These are phyloP conservation scores for Alfaro cultratus DNA, from an alignment of 2,797 vertebrate species.

Conservation along the genomic window DNA sequence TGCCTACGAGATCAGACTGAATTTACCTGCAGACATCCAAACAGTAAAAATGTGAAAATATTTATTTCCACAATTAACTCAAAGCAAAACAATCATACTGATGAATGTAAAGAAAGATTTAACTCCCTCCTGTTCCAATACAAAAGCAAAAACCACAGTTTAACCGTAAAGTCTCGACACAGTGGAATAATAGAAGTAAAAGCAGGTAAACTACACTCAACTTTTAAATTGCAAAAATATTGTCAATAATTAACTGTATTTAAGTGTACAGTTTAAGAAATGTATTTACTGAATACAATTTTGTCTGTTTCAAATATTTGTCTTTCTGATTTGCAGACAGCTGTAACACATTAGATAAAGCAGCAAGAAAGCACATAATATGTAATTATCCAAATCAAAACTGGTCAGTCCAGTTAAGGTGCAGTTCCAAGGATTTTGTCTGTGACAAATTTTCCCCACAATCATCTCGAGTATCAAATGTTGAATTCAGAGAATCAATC, in stretches of 20 bases:
- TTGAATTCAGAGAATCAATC: neutral
- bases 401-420: neutral
- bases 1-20: neutral
- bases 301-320: neutral
- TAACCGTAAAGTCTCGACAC: fast-evolving
- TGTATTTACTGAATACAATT: neutral
- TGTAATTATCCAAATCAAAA: neutral
- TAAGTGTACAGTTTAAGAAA: neutral
- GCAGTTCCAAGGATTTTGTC: neutral
- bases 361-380: neutral
- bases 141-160: neutral
- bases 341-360: fast-evolving
- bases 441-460: conserved; percentile 7
- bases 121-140: neutral
- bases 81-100: neutral
- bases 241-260: neutral
- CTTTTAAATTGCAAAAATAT: neutral
- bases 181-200: fast-evolving
- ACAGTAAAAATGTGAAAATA: neutral
- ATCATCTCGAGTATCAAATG: fast-evolving
- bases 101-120: neutral
- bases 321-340: neutral
- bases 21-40: neutral
- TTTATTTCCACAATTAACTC: neutral
- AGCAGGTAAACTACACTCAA: neutral